Base-by-base conservation (phyloP, 2,888 invertebrate species). In the Sphinx pinastri region DNA sequence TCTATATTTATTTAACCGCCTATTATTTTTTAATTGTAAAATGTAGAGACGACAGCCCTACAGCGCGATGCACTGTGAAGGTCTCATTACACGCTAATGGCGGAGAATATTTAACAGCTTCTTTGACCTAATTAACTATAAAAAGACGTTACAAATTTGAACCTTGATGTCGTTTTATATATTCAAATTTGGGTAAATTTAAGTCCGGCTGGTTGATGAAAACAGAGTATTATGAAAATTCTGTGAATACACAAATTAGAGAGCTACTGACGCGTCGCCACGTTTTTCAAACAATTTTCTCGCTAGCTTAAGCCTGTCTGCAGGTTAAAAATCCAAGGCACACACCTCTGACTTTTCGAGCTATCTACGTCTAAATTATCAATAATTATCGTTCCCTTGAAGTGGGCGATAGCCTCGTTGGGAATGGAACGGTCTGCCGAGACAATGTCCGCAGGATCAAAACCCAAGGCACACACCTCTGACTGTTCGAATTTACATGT, bases 81-180 rank as follows among this genome's bases (percentile, higher is more conserved):
- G 63, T 19, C 63, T 63, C 63, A 49, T 63, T 63, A 63, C 63
- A 13, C 63, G 63, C 19, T 63, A 63, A 63, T 63, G 49, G 49
- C 63, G 49, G 49, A 63, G 63, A 63, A 63, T 49, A 63, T 49
- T 57, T 63, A 47, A 63, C 63, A 19, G 45, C 63, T 47, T 60
- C 59, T 60, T 63, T 63, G 63, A 63, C 63, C 63, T 63, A 47
- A 63, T 63, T 63, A 63, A 16, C 63, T 63, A 63, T 63, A 63
- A 63, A 63, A 47, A 63, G 47, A 63, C 63, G 11, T 16, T 47
- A 12, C 14, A 51, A 51, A 51, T 51, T 51, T 51, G 38, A 58
- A 38, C 38, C 38, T 38, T 58, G 58, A 6, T 51, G 51, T 31
- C 25, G 54, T 14, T 12, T 19, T 19, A 55, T 55, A 25, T 11